Base-by-base conservation (phyloP, 1,140 invertebrate species). In the Nasonia giraulti region DNA sequence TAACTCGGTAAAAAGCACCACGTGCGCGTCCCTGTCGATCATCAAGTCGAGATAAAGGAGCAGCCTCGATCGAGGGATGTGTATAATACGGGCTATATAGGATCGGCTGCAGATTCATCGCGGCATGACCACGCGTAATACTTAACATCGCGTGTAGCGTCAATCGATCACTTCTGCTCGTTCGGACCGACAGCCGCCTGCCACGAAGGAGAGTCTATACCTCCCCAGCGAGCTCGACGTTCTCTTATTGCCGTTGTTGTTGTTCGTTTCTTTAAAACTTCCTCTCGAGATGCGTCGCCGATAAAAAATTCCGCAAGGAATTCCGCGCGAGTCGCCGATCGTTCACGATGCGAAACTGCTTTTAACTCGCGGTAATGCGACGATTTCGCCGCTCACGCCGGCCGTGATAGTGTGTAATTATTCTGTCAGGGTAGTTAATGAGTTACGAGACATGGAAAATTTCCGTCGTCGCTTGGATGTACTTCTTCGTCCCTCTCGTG, bases 131-230 rank as follows among this genome's bases (percentile, higher is more conserved):
- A 40, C 44, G 83, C 83, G 83, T 84, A 84, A 84, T 80, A 66
- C 47, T 74, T 74, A 74, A 84, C 83, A 85, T 85, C 73, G 83
- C 83, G 83, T 85, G 78, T 73, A 80, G 50, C 83, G 73, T 85
- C 83, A 85, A 85, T 85, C 83, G 78, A 85, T 85, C 83, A 85
- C 71, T 76, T 85, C 50, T 62, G 71, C 77, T 84, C 82, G 82
- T 68, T 40, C 44, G 82, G 2, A 17, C 40, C 75, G 82, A 84
- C 82, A 79, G 82, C 62, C 66, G 55, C 23, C 47, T 83, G 75
- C 75, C 82, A 71, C 66, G 7, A 44, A 17, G 74, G 74, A 83
- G 77, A 76, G 74, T 78, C 33, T 37, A 77, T 55, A 31, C 73
- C 73, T 75, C 73, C 37, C 73, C 10, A 20, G 12, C 12, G 3